phyloP scores from a whole-genome alignment of 1,140 invertebrate species.

The Drosophila quadrilineata region DNA sequence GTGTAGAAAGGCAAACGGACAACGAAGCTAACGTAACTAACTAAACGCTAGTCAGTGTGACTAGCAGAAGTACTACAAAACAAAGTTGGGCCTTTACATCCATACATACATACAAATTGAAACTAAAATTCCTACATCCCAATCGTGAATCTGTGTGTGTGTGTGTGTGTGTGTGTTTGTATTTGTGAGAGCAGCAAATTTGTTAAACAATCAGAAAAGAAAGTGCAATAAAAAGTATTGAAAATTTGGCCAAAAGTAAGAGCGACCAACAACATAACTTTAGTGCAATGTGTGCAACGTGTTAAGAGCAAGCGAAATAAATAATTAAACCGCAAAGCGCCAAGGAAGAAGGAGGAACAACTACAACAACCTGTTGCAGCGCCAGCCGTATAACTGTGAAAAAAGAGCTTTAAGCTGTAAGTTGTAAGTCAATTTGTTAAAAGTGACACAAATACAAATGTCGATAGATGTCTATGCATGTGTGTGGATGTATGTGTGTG shows the following conservation, averaged over 20 bases:
- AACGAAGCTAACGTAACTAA: constrained; percentile 20
- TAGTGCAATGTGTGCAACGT: constrained; percentile 69
- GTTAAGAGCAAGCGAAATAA: constrained; percentile 35
- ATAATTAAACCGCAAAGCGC: constrained; percentile 27
- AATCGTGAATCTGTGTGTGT: not conserved
- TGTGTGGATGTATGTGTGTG: not conserved
- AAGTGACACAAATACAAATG: constrained; percentile 42
- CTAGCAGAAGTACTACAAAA: constrained; percentile 31
- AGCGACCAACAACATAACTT: constrained; percentile 42
- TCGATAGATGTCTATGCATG: not conserved
- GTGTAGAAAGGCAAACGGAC: constrained; percentile 33
- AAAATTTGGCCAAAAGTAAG: constrained; percentile 23
- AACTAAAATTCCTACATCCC: not conserved
- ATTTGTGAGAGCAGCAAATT: constrained; percentile 26
- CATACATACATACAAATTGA: not conserved
- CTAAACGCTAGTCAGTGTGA: constrained; percentile 48
- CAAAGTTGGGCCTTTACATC: constrained; percentile 12
- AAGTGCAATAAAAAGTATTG: constrained; percentile 68
- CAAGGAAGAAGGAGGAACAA: constrained; percentile 11
- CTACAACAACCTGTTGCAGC: constrained; percentile 39
- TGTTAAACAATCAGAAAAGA: constrained; percentile 52
- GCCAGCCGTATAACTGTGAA: constrained; percentile 43
- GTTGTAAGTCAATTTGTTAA: constrained; percentile 36
- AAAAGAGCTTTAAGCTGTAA: constrained; percentile 39
- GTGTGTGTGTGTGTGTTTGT: not conserved